Conservation (phyloP, 2,888 invertebrate species). For the Apamea epomidion region DNA sequence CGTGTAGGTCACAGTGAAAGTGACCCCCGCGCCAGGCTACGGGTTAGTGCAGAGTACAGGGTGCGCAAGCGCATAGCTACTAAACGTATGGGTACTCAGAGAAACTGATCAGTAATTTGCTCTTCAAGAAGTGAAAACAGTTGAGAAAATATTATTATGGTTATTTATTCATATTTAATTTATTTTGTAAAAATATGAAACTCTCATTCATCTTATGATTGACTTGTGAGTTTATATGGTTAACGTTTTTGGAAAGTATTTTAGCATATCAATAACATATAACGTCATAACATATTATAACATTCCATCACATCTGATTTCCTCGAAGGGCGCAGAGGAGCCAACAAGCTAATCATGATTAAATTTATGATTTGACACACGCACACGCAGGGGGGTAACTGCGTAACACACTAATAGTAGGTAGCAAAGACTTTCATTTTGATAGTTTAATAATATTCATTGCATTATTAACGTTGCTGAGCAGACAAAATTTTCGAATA, state of each 20-base stretch:
- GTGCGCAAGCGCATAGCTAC: background rate
- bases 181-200: background rate
- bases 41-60: conserved; percentile 3
- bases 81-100: background rate
- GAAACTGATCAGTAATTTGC: background rate
- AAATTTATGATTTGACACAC: background rate
- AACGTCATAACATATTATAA: background rate
- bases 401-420: too few relatives aligned
- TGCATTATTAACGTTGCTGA: too few relatives aligned
- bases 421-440: too few relatives aligned
- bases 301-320: background rate
- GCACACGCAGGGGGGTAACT: background rate
- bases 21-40: conserved; percentile 34
- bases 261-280: background rate
- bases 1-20: conserved; percentile 56
- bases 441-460: too few relatives aligned
- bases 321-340: background rate
- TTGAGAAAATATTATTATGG: background rate
- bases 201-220: background rate
- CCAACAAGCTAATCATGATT: too few relatives aligned
- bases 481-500: too few relatives aligned
- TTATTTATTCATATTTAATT: background rate
- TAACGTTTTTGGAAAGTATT: background rate
- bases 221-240: background rate
- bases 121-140: background rate